Evolutionary conservation across 2,888 invertebrate genomes (phyloP).

Genomic region (Nemurella pictetii): DNA sequence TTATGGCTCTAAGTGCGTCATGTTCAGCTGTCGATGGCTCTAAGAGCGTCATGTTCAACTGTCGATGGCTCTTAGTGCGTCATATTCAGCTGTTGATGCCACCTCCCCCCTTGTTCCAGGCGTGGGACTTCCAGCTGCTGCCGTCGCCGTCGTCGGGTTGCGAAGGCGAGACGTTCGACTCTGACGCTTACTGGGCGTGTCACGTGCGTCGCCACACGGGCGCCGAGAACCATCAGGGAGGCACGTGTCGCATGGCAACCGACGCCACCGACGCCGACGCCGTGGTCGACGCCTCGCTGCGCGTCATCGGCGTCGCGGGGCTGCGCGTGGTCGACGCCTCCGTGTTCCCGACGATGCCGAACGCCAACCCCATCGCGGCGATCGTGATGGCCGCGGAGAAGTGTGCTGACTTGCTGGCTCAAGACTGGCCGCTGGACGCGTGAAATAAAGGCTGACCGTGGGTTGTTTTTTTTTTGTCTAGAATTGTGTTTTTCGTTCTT

Average conservation of each 20-base stretch:
- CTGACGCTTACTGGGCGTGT: conserved; percentile 68
- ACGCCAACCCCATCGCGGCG: conserved; percentile 48
- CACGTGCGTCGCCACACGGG: conserved; percentile 68
- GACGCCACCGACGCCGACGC: conserved; percentile 69
- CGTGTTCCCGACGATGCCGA: conserved; percentile 51
- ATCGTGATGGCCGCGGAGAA: conserved; percentile 48
- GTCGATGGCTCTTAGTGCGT: too few relatives aligned
- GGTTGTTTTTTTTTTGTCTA: too few relatives aligned
- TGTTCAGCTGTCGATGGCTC: too few relatives aligned
- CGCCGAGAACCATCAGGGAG: conserved; percentile 81
- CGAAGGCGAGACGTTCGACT: conserved; percentile 53
- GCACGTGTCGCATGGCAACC: conserved; percentile 82
- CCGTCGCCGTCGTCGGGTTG: conserved; percentile 51
- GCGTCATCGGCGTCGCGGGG: conserved; percentile 49
- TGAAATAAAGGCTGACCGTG: too few relatives aligned
- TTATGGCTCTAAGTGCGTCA: too few relatives aligned
- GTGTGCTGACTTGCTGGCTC: conserved; percentile 44
- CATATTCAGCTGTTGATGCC: too few relatives aligned
- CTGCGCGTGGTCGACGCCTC: conserved; percentile 53
- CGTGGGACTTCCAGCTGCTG: conserved; percentile 44
- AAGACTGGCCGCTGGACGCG: too few relatives aligned
- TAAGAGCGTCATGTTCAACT: too few relatives aligned
- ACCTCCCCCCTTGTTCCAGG: conserved; percentile 14
- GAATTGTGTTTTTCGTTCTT: too few relatives aligned
- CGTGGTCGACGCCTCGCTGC: conserved; percentile 70